phyloP scores from a whole-genome alignment of 2,113 vertebrate genomes.

The Megaceryle torquata region DNA sequence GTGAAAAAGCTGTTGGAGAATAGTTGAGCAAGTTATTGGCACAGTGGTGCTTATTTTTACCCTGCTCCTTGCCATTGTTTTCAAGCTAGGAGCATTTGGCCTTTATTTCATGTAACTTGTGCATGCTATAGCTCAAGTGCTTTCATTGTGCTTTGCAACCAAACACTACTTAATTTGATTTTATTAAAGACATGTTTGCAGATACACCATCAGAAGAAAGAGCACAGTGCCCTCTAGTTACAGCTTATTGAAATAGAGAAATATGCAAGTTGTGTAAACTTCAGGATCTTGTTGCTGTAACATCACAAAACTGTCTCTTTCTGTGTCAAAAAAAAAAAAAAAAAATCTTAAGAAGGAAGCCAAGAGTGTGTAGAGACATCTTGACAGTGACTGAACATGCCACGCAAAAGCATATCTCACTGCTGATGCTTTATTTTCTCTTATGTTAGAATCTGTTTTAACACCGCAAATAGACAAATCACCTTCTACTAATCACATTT shows the following conservation, averaged over 20 bases:
- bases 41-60: conserved; percentile 39
- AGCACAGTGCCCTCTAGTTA: conserved; percentile 66
- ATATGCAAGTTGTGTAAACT: neutral
- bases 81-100: conserved; percentile 37
- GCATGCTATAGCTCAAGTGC: conserved; percentile 31
- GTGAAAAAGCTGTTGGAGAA: conserved; percentile 37
- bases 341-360: too few species aligned
- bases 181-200: conserved; percentile 22
- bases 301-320: neutral
- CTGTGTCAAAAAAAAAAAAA: neutral
- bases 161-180: neutral
- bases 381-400: neutral
- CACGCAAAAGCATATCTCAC: neutral
- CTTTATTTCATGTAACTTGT: conserved; percentile 58
- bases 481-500: conserved; percentile 1
- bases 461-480: neutral
- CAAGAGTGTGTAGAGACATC: too few species aligned
- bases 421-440: neutral
- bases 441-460: conserved; percentile 16
- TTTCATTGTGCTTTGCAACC: conserved; percentile 46
- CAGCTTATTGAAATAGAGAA: neutral
- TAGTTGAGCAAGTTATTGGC: conserved; percentile 51
- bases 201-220: conserved; percentile 34
- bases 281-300: neutral
- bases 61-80: conserved; percentile 1